Percentiles rank a stretch among this genome's conserved stretches.
Evolutionary conservation across 2,113 vertebrate species (phyloP).

Genomic region (Salminus brasiliensis): DNA sequence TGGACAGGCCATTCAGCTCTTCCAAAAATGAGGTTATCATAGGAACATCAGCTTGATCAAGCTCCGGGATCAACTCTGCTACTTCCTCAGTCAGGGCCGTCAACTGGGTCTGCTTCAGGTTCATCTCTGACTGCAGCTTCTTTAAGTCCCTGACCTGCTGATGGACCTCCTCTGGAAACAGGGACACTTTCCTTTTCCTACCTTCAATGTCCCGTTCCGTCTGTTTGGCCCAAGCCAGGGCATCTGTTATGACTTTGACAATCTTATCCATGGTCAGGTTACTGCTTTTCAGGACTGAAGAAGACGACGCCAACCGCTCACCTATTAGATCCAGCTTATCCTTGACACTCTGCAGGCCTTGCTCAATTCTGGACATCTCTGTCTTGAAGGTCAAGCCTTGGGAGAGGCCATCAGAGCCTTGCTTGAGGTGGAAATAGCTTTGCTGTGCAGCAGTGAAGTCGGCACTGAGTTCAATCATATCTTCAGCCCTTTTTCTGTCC

Average conservation of each 20-base stretch:
- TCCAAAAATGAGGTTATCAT: slow-evolving; percentile 73
- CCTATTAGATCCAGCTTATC: slow-evolving; percentile 67
- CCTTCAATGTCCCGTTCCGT: slow-evolving; percentile 70
- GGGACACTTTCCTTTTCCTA: slow-evolving; percentile 68
- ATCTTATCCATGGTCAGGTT: slow-evolving; percentile 73
- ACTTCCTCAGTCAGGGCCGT: slow-evolving; percentile 74
- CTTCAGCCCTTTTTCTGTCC: slow-evolving; percentile 61
- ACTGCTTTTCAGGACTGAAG: slow-evolving; percentile 58
- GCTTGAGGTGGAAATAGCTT: slow-evolving; percentile 71
- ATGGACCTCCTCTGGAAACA: slow-evolving; percentile 83
- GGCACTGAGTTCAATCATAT: slow-evolving; percentile 68
- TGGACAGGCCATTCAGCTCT: slow-evolving; percentile 77
- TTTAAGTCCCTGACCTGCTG: slow-evolving; percentile 82
- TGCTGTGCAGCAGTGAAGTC: slow-evolving; percentile 76
- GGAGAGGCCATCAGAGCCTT: slow-evolving; percentile 71
- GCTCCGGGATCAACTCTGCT: slow-evolving; percentile 64
- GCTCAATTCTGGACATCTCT: slow-evolving; percentile 75
- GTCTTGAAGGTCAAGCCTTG: slow-evolving; percentile 76
- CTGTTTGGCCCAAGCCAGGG: slow-evolving; percentile 80
- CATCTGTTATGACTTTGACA: slow-evolving; percentile 75
- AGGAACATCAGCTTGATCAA: slow-evolving; percentile 70
- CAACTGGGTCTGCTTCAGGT: slow-evolving; percentile 75
- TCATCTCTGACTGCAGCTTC: slow-evolving; percentile 74
- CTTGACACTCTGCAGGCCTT: slow-evolving; percentile 72
- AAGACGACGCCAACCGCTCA: slow-evolving; percentile 64